Base-by-base conservation (phyloP, 2,113 vertebrate species). In the Nothoprocta perdicaria region DNA sequence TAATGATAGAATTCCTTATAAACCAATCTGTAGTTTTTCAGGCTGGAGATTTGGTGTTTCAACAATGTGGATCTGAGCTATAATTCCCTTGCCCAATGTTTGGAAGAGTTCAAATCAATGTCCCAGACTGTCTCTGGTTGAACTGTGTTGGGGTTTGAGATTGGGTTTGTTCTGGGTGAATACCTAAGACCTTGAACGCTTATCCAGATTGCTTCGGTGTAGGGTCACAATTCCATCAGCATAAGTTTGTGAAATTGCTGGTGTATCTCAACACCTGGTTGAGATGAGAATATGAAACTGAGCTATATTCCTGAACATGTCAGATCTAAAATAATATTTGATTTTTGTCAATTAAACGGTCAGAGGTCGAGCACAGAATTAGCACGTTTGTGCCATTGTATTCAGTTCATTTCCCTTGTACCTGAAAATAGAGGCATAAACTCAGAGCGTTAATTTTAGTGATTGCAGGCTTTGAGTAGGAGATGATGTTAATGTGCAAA, bases 401-500 rank as follows among this genome's bases (percentile, higher is more conserved):
- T 40, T 80, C 21, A 1, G 10, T 55, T 85, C 3, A 58, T 63
- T 95, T 83, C 8, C 43, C 15, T 52, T 62, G 13, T 10, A 66
- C 24, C 29, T 80, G 48, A 63, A 63, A 89, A 78, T 9, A 74
- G 46, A 82, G 12, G 17, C 18, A 67, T 57, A 62, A 79, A 45
- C 7, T 27, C 26, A 50, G 31, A 66, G 53, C 9, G 46, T 35
- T 58, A 69, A 35, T 79, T 94, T 94, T 89, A 86, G 43, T 72
- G 46, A 23, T 67, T 90, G 33, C 45, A 71, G 52, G 52, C 60
- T 77, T 52, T 23, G 46, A 55, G 33, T 61, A 61, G 46, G 23
- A 83, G 63, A 72, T 80, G 83, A 80, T 90, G 80, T 50, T 93
- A 95, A 76, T 73, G 82, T 86, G 62, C 61, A 80, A 84, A 94